Conservation (phyloP, 2,888 invertebrate genomes). For the Beris chalybata region DNA sequence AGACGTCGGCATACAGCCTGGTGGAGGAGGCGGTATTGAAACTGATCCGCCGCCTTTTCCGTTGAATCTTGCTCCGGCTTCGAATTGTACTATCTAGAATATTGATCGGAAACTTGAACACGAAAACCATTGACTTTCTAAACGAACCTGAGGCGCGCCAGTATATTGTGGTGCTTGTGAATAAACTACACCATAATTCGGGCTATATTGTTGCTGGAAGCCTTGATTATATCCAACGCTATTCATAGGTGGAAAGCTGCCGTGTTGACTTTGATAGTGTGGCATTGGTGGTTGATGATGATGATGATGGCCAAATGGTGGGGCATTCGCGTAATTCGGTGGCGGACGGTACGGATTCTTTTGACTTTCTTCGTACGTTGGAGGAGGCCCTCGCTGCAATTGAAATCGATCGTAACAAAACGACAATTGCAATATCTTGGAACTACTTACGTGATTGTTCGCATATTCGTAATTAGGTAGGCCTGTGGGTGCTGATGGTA, state of each 20-base stretch:
- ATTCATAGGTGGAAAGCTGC: background rate
- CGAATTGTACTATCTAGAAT: slow-evolving; percentile 40
- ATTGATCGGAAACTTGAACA: slow-evolving; percentile 5
- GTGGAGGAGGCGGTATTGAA: slow-evolving; percentile 53
- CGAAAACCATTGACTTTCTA: slow-evolving; percentile 27
- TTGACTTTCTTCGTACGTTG: slow-evolving; percentile 53
- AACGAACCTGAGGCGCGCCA: slow-evolving; percentile 24
- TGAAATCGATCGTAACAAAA: too few relatives aligned
- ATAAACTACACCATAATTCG: slow-evolving; percentile 19
- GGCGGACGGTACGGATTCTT: slow-evolving; percentile 36
- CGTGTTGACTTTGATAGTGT: slow-evolving; percentile 1
- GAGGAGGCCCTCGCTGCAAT: slow-evolving; percentile 50
- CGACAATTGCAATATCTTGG: too few relatives aligned
- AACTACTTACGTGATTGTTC: slow-evolving; percentile 10
- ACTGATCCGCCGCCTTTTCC: slow-evolving; percentile 46
- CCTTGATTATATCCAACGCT: slow-evolving; percentile 19
- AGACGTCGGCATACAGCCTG: slow-evolving; percentile 52
- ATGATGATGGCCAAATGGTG: background rate
- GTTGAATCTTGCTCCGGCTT: slow-evolving; percentile 43
- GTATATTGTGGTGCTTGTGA: slow-evolving; percentile 34
- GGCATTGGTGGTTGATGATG: slow-evolving; percentile 16
- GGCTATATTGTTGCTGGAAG: slow-evolving; percentile 28
- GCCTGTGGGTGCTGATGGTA: slow-evolving; percentile 16
- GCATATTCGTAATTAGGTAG: slow-evolving; percentile 2
- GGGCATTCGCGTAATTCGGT: background rate